Conservation (phyloP, 1,140 invertebrate species). For the Oryctes rhinoceros region DNA sequence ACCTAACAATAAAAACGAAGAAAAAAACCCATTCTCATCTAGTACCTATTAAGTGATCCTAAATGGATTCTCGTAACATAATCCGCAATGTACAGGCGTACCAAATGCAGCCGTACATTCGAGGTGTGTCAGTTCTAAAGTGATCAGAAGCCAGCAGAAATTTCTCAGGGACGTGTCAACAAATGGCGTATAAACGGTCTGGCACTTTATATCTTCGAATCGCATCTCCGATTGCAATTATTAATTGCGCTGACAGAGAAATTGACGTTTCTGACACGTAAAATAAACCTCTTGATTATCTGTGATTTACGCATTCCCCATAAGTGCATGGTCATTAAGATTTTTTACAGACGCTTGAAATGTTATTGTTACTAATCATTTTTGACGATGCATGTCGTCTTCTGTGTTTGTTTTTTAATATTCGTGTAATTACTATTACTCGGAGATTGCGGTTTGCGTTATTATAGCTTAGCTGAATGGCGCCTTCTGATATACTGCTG, state of each 20-base stretch:
- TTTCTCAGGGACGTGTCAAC: background rate
- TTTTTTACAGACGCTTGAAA: conserved; percentile 22
- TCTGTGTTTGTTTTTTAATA: conserved; percentile 1
- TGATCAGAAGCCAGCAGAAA: background rate
- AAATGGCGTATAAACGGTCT: background rate
- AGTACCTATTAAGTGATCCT: too few relatives aligned
- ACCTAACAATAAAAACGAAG: too few relatives aligned
- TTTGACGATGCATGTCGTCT: background rate
- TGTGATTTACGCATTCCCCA: background rate
- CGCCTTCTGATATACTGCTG: background rate
- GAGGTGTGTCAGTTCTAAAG: background rate
- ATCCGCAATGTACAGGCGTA: background rate
- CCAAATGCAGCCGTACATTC: background rate
- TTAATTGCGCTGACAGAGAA: background rate
- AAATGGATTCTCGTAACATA: too few relatives aligned
- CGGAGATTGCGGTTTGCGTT: background rate
- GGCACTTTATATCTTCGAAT: conserved; percentile 1
- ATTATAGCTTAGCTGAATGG: background rate
- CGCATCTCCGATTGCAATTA: background rate
- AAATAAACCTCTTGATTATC: conserved; percentile 25
- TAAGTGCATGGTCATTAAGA: background rate
- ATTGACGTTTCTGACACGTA: conserved; percentile 9
- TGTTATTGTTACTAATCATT: conserved; percentile 38
- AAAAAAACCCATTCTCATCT: too few relatives aligned
- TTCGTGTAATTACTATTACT: conserved; percentile 28